Percentiles rank a stretch among this genome's conserved stretches.
Evolutionary conservation across 2,113 vertebrate species (phyloP).

Genomic region (Morone chrysops): DNA sequence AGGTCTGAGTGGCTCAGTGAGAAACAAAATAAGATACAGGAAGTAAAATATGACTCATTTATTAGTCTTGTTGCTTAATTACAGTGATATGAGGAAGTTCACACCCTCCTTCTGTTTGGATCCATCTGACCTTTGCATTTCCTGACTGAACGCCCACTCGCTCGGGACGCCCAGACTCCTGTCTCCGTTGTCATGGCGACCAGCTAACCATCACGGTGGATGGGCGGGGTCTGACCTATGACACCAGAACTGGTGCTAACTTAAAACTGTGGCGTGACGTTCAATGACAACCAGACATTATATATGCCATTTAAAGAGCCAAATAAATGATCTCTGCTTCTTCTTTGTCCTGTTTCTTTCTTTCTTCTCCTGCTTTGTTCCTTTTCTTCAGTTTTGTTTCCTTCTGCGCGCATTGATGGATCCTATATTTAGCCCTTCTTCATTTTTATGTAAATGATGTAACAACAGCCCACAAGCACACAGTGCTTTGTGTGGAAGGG

Average conservation of each 20-base stretch:
- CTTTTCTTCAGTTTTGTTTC: slow-evolving; percentile 3
- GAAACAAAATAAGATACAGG: too few relatives aligned
- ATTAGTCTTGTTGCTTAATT: too few relatives aligned
- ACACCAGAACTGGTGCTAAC: neutral
- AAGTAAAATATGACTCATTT: too few relatives aligned
- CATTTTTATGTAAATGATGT: neutral
- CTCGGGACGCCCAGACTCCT: neutral
- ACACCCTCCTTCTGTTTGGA: neutral
- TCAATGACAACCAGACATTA: neutral
- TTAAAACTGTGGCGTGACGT: slow-evolving; percentile 4
- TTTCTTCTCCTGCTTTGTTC: neutral
- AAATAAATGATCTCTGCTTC: neutral
- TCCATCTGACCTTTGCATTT: neutral
- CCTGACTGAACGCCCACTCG: neutral
- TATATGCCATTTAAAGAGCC: neutral
- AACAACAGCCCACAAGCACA: neutral
- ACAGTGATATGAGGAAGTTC: neutral
- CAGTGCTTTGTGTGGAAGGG: neutral
- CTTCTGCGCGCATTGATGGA: neutral
- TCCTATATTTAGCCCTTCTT: neutral
- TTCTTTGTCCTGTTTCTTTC: neutral
- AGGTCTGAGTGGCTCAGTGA: too few relatives aligned
- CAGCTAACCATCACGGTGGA: neutral
- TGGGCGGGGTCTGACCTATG: neutral
- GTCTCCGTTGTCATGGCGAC: neutral